Evolutionary conservation across 37 sponge, comb jelly and placozoan species (phyloP).

Genomic region (Aplysina aerophoba): DNA sequence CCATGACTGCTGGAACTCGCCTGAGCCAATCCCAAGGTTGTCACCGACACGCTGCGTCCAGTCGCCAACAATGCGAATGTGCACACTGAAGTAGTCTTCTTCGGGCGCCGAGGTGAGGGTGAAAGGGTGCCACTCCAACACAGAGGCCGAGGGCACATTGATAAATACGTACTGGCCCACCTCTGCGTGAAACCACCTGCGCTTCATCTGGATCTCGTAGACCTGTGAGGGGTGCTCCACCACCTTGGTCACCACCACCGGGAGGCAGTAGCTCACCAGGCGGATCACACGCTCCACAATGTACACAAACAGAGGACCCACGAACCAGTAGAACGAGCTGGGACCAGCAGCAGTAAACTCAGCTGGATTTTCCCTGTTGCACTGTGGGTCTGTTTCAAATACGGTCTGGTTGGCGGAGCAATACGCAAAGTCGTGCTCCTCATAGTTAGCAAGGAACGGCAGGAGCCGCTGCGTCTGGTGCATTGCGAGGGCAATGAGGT

Average conservation of each 20-base stretch:
- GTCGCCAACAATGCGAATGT: constrained; percentile 59
- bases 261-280: constrained; percentile 42
- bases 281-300: constrained; percentile 52
- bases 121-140: constrained; percentile 76
- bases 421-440: constrained; percentile 42
- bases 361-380: background rate
- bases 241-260: constrained; percentile 59
- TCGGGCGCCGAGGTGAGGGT: constrained; percentile 62
- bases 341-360: constrained; percentile 37
- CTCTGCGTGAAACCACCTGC: constrained; percentile 57
- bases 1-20: constrained; percentile 73
- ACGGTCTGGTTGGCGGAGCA: background rate
- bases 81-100: constrained; percentile 52
- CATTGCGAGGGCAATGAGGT: constrained; percentile 80
- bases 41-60: constrained; percentile 59
- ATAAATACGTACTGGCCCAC: constrained; percentile 68
- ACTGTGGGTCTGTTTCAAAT: background rate
- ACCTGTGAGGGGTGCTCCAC: constrained; percentile 89
- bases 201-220: constrained; percentile 91
- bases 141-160: constrained; percentile 55
- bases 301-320: constrained; percentile 45
- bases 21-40: constrained; percentile 49
- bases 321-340: constrained; percentile 58
- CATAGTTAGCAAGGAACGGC: constrained; percentile 46
- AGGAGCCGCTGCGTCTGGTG: constrained; percentile 84